Evolutionary conservation across 2,888 invertebrate species (phyloP), one percentile per base, ranked within the genome.

Genomic region (Euplexia lucipara): DNA sequence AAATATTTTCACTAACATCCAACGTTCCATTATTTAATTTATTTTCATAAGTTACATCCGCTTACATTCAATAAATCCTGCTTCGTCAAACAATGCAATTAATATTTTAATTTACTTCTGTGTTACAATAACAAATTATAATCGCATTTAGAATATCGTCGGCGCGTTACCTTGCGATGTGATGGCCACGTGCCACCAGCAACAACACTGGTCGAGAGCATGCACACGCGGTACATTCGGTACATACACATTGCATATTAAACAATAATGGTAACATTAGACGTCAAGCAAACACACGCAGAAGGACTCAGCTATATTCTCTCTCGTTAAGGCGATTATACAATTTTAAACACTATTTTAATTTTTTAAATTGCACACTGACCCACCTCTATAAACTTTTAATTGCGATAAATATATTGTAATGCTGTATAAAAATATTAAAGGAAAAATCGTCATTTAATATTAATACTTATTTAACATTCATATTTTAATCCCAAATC

Each of bases 351-450:
- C 86, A 92, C 94, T 94, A 92, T 83, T 82, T 81, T 86, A 83
- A 82, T 81, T 91, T 90, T 85, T 88, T 88, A 91, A 93, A 92
- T 92, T 94, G 94, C 95, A 94, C 94, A 92, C 92, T 91, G 93
- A 94, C 91, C 91, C 94, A 94, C 92, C 94, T 92, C 93, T 94
- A 94, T 93, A 95, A 92, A 94, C 92, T 92, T 94, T 94, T 93
- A 94, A 94, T 94, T 94, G 94, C 94, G 92, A 91, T 94, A 92
- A 91, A 93, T 94, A 94, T 90, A 84, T 90, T 92, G 91, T 93
- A 92, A 94, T 94, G 94, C 93, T 95, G 95, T 95, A 95, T 95
- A 95, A 95, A 95, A 95, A 95, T 95, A 95, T 94, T 95, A 95
- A 95, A 95, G 94, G 91, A 93, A 95, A 94, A 93, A 92, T 92